Evolutionary conservation across 2,888 invertebrate genomes (phyloP).

Genomic region (Oscheius myriophilus): DNA sequence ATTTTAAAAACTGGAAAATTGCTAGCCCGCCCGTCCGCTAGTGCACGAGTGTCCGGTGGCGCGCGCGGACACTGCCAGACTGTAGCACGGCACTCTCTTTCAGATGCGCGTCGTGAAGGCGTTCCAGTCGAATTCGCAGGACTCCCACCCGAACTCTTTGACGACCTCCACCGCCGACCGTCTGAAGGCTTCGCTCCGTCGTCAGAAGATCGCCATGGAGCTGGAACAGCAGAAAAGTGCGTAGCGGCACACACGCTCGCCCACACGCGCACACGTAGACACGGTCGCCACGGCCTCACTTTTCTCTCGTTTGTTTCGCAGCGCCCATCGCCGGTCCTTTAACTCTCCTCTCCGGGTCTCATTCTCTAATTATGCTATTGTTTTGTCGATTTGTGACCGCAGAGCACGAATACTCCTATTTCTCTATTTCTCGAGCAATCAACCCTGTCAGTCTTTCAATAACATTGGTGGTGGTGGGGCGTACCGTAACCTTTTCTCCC

Average conservation of each 20-base stretch:
- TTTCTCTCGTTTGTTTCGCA: conserved; percentile 12
- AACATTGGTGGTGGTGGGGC: conserved; percentile 10
- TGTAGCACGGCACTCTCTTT: conserved; percentile 38
- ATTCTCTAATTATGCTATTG: neutral
- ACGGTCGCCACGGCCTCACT: neutral
- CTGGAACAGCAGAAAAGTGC: conserved; percentile 68
- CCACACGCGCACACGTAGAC: neutral
- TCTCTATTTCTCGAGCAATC: neutral
- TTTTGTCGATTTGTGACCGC: conserved; percentile 6
- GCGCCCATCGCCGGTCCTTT: neutral
- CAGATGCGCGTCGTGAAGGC: conserved; percentile 70
- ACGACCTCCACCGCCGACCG: conserved; percentile 68
- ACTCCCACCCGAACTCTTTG: conserved; percentile 66
- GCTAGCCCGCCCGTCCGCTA: neutral
- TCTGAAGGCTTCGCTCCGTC: conserved; percentile 64
- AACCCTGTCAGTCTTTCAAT: neutral
- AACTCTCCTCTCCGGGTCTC: neutral
- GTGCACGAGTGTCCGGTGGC: neutral
- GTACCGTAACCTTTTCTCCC: conserved; percentile 1
- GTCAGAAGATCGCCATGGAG: conserved; percentile 67
- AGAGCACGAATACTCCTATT: conserved; percentile 2
- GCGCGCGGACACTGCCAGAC: conserved; percentile 2
- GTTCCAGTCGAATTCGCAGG: conserved; percentile 64
- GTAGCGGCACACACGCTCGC: conserved; percentile 32
- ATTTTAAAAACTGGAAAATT: no score